These are phyloP conservation scores for Aricia artaxerxes DNA, from an alignment of 2,888 invertebrate species.

Conservation along the genomic window DNA sequence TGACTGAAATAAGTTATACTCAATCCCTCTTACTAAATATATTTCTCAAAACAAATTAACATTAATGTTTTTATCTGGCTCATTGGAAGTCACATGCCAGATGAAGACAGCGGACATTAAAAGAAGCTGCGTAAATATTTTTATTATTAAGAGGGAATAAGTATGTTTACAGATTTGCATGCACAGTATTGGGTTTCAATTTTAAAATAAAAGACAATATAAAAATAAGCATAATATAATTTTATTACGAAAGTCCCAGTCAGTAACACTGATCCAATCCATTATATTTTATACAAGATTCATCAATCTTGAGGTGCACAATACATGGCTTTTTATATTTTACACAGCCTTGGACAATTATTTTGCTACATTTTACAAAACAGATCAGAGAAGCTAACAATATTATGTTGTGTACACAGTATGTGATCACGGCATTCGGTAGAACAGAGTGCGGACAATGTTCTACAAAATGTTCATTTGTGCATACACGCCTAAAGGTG, in stretches of 20 bases:
- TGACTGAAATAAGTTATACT: too few species aligned
- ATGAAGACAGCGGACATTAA: too few species aligned
- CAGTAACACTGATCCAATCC: slow-evolving; percentile 78
- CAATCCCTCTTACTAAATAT: too few species aligned
- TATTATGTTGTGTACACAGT: slow-evolving; percentile 49
- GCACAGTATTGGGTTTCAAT: slow-evolving; percentile 22
- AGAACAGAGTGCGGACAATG: background rate
- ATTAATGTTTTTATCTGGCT: too few species aligned
- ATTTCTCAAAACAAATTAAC: too few species aligned
- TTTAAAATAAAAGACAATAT: slow-evolving; percentile 66
- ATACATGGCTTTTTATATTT: slow-evolving; percentile 69
- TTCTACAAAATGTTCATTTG: background rate
- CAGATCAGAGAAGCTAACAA: slow-evolving; percentile 75
- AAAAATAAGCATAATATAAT: slow-evolving; percentile 81
- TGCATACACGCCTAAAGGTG: slow-evolving; percentile 1
- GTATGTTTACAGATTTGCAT: background rate
- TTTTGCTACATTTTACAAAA: slow-evolving; percentile 76
- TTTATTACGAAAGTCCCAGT: slow-evolving; percentile 80
- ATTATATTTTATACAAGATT: slow-evolving; percentile 72
- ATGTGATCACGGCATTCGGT: slow-evolving; percentile 14
- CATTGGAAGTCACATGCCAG: too few species aligned
- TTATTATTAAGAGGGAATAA: background rate
- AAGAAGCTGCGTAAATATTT: background rate
- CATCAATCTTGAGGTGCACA: slow-evolving; percentile 60
- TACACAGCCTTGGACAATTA: slow-evolving; percentile 79